Evolutionary conservation across 2,888 invertebrate genomes (phyloP).

Genomic region (Orthosia gothica): DNA sequence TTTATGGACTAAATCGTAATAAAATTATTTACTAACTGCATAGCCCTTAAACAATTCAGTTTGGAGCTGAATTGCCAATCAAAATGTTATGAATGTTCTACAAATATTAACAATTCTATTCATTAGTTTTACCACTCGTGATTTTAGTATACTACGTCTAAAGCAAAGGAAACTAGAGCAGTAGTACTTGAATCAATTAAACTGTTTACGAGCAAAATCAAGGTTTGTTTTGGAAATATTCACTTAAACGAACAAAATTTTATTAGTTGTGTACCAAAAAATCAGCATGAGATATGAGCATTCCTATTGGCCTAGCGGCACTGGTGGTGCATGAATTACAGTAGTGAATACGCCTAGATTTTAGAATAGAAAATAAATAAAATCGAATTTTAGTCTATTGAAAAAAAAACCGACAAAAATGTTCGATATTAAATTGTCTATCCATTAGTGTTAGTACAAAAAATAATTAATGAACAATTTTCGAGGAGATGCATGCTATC

Average conservation of each 20-base stretch:
- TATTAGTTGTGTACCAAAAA: not conserved
- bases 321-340: too few species aligned
- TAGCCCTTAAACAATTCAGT: conserved; percentile 14
- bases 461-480: too few species aligned
- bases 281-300: too few species aligned
- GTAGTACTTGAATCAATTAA: conserved; percentile 18
- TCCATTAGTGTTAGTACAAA: too few species aligned
- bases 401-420: too few species aligned
- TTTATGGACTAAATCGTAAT: not conserved
- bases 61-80: conserved; percentile 35
- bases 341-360: too few species aligned
- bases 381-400: too few species aligned
- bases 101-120: conserved; percentile 42
- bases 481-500: too few species aligned
- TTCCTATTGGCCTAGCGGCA: too few species aligned
- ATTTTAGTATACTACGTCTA: conserved; percentile 11
- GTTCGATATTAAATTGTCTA: too few species aligned
- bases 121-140: conserved; percentile 31
- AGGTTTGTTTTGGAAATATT: conserved; percentile 10
- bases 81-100: conserved; percentile 45
- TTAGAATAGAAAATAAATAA: too few species aligned
- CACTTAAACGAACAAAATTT: not conserved
- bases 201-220: conserved; percentile 31
- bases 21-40: conserved; percentile 35
- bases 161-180: conserved; percentile 25